Percentiles rank a stretch among this genome's conserved stretches.
Conservation (phyloP, 1,140 invertebrate species). For the Philotrypesis tridentata region DNA sequence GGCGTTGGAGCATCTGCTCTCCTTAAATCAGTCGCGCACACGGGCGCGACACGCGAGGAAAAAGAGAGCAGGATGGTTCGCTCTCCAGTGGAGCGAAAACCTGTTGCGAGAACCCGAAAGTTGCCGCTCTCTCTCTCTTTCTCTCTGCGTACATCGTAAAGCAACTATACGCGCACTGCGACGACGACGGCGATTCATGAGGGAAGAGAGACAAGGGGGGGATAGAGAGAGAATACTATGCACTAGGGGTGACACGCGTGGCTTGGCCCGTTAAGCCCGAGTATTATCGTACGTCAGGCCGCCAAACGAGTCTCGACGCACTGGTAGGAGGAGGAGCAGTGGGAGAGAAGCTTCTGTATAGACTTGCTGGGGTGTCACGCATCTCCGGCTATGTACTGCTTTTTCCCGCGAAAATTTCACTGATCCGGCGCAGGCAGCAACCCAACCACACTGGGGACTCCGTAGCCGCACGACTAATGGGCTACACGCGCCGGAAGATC, state of each 20-base stretch:
- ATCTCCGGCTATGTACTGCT: background rate
- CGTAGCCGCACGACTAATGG: background rate
- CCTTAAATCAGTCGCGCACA: background rate
- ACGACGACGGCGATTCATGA: background rate
- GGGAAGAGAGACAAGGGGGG: no score
- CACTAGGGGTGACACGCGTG: conserved; percentile 57
- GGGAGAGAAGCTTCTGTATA: background rate
- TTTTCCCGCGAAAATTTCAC: background rate
- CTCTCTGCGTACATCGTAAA: conserved; percentile 3
- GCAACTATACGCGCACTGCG: background rate
- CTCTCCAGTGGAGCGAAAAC: background rate
- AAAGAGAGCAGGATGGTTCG: background rate
- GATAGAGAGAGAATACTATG: background rate
- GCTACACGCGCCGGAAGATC: background rate
- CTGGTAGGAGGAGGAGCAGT: background rate
- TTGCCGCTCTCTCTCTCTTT: no score
- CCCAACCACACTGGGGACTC: background rate
- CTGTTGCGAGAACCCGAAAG: conserved; percentile 2
- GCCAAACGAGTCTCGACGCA: conserved; percentile 60
- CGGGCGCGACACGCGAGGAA: background rate
- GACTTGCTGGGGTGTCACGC: background rate
- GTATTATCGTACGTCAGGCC: conserved; percentile 67
- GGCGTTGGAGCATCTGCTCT: background rate
- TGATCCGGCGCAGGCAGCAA: background rate
- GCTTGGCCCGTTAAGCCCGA: conserved; percentile 65